Evolutionary conservation across 2,113 vertebrate genomes (phyloP), one percentile per base, ranked within the genome.

Genomic region (Piaya cayana): DNA sequence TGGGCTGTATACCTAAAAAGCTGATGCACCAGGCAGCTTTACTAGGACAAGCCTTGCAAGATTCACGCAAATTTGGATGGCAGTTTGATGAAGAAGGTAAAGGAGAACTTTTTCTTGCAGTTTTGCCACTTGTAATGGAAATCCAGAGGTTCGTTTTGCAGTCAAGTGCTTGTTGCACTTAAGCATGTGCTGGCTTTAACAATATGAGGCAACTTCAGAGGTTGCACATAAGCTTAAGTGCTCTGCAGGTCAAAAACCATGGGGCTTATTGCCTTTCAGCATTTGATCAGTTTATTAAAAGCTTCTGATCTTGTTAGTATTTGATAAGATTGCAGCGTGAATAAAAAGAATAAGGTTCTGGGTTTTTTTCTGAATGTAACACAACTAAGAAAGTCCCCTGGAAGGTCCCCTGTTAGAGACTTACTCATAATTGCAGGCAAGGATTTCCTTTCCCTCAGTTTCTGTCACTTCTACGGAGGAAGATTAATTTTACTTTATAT

Each of bases 1-100:
- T 98, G 36, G 98, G 98, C 23, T 98, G 97, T 74, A 98, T 98
- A 81, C 98, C 98, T 42, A 98, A 98, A 86, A 98, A 97, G 68
- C 9, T 99, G 88, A 98, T 99, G 97, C 98, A 98, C 74, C 98
- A 99, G 79, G 97, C 98, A 7, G 98, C 98, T 43, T 91, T 98
- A 76, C 91, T 99, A 47, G 98, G 98, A 50, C 98, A 98, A 90
- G 98, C 98, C 39, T 75, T 99, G 26, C 82, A 96, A 69, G 98
- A 98, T 93, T 97, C 98, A 12, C 95, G 91, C 36, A 98, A 96
- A 59, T 99, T 98, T 39, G 98, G 98, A 20, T 99, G 98, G 98
- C 94, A 96, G 36, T 88, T 98, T 5, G 93, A 97, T 18, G 98
- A 98, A 25, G 78, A 90, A 42, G 98, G 98, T 99, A 91, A 34